Evolutionary conservation across 2,888 invertebrate genomes (phyloP).

Genomic region (Podabrus alpinus): DNA sequence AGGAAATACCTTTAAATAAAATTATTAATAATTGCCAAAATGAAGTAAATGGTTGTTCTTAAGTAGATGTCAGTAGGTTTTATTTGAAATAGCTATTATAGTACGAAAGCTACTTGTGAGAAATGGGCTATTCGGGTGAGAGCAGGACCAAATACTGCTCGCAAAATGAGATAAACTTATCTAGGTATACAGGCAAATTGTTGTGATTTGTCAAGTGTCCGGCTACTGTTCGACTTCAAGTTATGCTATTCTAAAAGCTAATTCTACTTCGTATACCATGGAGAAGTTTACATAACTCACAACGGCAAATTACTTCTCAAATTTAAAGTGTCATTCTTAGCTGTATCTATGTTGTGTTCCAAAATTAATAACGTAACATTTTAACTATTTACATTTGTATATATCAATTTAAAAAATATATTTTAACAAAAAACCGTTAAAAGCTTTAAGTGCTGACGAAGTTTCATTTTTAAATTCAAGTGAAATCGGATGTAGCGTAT

Average conservation of each 20-base stretch:
- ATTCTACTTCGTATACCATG: constrained; percentile 42
- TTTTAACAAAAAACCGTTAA: background rate
- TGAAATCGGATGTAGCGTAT: too few relatives aligned
- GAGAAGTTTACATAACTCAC: constrained; percentile 40
- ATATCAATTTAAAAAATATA: background rate
- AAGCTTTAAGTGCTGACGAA: too few relatives aligned
- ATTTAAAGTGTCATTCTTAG: constrained; percentile 36
- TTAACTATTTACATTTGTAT: background rate
- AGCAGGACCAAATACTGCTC: constrained; percentile 26
- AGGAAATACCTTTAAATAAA: background rate
- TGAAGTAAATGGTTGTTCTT: constrained; percentile 36
- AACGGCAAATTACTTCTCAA: constrained; percentile 39
- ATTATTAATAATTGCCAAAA: background rate
- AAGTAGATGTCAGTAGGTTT: constrained; percentile 35
- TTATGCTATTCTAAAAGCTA: constrained; percentile 39
- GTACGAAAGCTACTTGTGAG: constrained; percentile 17
- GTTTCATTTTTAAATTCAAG: too few relatives aligned
- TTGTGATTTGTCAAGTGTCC: constrained; percentile 48
- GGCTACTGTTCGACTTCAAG: constrained; percentile 33
- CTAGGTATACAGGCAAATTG: constrained; percentile 46
- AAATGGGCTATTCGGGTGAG: constrained; percentile 19
- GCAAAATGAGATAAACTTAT: constrained; percentile 43
- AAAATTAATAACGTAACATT: background rate
- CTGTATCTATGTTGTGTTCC: constrained; percentile 15
- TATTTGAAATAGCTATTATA: constrained; percentile 32